Evolutionary conservation across 2,888 invertebrate genomes (phyloP).

Genomic region (Microchrysa polita): DNA sequence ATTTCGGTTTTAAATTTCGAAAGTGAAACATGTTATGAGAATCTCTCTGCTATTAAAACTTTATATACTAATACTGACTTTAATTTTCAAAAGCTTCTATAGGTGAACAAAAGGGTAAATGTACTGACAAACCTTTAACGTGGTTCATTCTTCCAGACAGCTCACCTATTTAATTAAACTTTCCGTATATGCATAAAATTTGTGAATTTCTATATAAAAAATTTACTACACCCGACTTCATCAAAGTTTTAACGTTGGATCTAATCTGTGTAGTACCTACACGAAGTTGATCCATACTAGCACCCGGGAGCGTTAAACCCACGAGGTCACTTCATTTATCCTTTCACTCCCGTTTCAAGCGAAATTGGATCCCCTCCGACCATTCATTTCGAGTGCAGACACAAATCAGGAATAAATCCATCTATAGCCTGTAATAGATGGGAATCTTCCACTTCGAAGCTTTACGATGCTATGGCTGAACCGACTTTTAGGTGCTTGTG

Average conservation of each 20-base stretch:
- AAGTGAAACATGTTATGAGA: no score
- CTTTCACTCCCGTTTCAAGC: not conserved
- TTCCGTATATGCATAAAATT: no score
- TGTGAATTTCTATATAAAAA: not conserved
- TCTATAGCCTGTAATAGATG: constrained; percentile 38
- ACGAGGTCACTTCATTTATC: constrained; percentile 5
- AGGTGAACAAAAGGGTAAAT: no score
- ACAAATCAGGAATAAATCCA: constrained; percentile 39
- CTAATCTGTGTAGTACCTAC: not conserved
- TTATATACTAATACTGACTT: no score
- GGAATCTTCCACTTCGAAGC: constrained; percentile 22
- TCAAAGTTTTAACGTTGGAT: not conserved
- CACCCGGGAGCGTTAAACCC: not conserved
- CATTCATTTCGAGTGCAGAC: constrained; percentile 1
- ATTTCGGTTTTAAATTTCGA: no score
- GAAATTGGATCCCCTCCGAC: not conserved
- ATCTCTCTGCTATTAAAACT: no score
- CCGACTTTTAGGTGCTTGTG: constrained; percentile 13
- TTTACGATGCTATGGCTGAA: constrained; percentile 24
- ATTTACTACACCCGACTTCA: constrained; percentile 6
- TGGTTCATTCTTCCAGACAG: no score
- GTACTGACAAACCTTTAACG: no score
- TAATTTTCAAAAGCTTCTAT: no score
- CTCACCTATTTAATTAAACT: no score
- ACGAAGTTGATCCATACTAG: not conserved